Evolutionary conservation across 1,140 invertebrate genomes (phyloP), one percentile per base, ranked within the genome.

Genomic region (Matsumurasca onukii): DNA sequence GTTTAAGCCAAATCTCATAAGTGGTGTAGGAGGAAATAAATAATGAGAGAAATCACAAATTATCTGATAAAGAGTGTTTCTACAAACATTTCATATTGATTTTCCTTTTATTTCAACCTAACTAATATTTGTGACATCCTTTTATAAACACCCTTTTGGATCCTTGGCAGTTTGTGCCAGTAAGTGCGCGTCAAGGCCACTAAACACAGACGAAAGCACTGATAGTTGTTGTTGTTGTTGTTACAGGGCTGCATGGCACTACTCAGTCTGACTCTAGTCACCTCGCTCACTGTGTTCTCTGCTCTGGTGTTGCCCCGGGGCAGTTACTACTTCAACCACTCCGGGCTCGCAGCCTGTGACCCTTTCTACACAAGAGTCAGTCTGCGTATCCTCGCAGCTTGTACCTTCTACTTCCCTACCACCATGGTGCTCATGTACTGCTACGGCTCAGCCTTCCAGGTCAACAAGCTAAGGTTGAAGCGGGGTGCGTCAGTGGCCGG

Each of bases 341-440:
- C 55, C 3, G 91, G 91, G 27, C 83, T 93, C 72, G 86, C 91
- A 77, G 91, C 90, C 67, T 93, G 91, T 77, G 91, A 93, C 74
- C 91, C 91, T n/a, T 93, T 93, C 78, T 92, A 92, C 76, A 86
- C 83, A 77, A 79, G 87, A 81, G 82, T 89, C 78, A 82, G 90
- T 80, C 77, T 91, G 77, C 86, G 91, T 74, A 93, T 93, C 71
- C 80, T 93, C 69, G 87, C 90, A 34, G 92, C 91, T 72, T 94
- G 91, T 77, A 88, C 89, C 69, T 91, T 93, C 78, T 94, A 93
- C 78, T 93, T 93, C 75, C 91, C 91, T 20, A 93, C 91, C 20
- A 93, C 91, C 25, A 94, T 94, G 91, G 88, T 91, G 48, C 82
- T 94, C 72, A 93, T 93, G 91, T 94, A 94, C 78, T 93, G 91